Conservation (phyloP, 2,113 vertebrate species). For the Felis catus region DNA sequence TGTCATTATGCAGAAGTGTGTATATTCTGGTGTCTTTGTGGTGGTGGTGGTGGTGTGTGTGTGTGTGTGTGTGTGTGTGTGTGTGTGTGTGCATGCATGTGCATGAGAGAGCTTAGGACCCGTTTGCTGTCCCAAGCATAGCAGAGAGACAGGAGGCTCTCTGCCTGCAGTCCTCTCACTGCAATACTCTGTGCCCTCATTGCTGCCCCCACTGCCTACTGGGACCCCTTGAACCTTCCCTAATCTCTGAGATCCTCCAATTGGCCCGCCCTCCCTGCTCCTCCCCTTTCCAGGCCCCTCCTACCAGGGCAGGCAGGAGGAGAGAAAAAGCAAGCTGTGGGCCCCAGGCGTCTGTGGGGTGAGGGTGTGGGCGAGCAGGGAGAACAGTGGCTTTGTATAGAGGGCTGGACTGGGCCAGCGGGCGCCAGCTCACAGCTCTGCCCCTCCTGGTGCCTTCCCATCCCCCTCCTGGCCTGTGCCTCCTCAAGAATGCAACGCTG, state of each 20-base stretch:
- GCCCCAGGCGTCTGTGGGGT: constrained; percentile 37
- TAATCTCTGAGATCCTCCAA: neutral
- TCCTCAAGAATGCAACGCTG: constrained; percentile 96
- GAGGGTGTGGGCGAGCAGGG: constrained; percentile 63
- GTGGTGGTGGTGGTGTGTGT: neutral
- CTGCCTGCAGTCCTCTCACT: neutral
- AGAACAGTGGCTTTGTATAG: constrained; percentile 74
- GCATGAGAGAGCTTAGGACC: neutral
- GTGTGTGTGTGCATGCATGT: neutral
- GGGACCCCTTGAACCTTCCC: neutral
- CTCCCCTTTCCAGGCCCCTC: neutral
- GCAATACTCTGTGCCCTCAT: neutral
- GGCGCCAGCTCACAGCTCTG: constrained; percentile 55
- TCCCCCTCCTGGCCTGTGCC: neutral
- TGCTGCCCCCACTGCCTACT: neutral
- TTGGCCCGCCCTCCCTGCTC: neutral
- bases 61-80: neutral
- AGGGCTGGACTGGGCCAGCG: constrained; percentile 3
- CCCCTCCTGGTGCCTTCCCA: constrained; percentile 43
- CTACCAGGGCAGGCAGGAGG: neutral
- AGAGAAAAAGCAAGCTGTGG: neutral
- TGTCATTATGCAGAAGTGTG: neutral
- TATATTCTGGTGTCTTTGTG: neutral
- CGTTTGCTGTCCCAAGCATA: neutral
- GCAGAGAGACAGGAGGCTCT: neutral